A percentile compares a stretch with the other conserved stretches of the same genome.
Evolutionary conservation across 2,113 vertebrate genomes (phyloP).

Genomic region (Neogale vison): DNA sequence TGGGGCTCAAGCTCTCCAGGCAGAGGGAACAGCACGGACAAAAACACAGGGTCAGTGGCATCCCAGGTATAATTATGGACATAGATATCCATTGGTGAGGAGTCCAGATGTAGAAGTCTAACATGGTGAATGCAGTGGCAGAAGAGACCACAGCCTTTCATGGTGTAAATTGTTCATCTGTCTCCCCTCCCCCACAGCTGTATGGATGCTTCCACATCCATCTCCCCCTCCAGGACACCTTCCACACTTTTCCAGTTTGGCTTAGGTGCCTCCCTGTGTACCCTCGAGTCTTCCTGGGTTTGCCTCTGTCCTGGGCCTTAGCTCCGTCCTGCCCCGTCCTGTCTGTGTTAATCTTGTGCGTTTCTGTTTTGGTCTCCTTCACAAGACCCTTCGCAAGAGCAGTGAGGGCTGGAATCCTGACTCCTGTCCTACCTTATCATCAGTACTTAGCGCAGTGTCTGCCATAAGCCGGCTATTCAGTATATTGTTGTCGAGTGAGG

Average conservation of each 20-base stretch:
- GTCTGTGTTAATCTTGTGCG: neutral
- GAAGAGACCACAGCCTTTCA: neutral
- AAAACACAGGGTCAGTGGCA: neutral
- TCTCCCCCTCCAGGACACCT: neutral
- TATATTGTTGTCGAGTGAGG: neutral
- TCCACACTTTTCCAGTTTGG: neutral
- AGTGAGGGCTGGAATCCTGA: neutral
- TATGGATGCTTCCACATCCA: neutral
- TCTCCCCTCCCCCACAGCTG: neutral
- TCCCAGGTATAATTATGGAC: neutral
- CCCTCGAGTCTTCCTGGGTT: neutral
- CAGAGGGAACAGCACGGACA: neutral
- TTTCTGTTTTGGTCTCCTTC: neutral
- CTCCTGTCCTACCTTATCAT: accelerated
- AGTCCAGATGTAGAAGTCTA: neutral
- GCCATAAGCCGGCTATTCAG: neutral
- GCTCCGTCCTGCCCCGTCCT: neutral
- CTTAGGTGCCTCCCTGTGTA: accelerated
- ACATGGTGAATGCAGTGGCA: neutral
- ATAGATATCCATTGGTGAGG: neutral
- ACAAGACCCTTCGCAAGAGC: neutral
- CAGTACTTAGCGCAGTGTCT: neutral
- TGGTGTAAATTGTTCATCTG: accelerated
- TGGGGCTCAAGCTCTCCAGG: neutral
- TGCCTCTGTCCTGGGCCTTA: neutral